Conservation (phyloP, 2,888 invertebrate genomes). For the Conomelus anceps region DNA sequence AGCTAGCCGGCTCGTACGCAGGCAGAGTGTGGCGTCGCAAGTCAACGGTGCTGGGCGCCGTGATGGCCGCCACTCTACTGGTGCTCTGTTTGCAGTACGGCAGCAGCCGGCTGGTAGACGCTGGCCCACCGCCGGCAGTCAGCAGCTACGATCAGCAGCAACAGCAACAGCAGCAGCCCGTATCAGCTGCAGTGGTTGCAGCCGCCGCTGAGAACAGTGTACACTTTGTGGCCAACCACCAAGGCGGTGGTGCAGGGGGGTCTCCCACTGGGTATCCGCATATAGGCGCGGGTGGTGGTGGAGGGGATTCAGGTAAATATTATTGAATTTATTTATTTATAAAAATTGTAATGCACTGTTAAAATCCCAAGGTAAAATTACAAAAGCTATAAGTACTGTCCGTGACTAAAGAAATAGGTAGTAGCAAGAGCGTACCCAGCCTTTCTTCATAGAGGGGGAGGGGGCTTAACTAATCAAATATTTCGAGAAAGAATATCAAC, state of each 20-base stretch:
- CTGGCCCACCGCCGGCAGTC: constrained; percentile 31
- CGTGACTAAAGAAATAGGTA: too few relatives aligned
- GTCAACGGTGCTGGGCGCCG: constrained; percentile 44
- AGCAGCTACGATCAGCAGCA: constrained; percentile 18
- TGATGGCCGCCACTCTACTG: constrained; percentile 42
- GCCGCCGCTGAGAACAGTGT: constrained; percentile 30
- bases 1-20: constrained; percentile 36
- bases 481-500: too few relatives aligned
- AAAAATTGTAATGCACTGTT: too few relatives aligned
- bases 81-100: constrained; percentile 46
- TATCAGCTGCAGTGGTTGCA: constrained; percentile 18
- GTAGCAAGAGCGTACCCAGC: too few relatives aligned
- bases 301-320: background rate
- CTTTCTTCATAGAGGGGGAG: too few relatives aligned
- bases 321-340: background rate
- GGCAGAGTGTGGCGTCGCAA: constrained; percentile 47
- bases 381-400: too few relatives aligned
- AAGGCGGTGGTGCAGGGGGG: constrained; percentile 17
- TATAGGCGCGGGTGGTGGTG: too few relatives aligned
- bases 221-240: constrained; percentile 28
- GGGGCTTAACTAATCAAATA: too few relatives aligned
- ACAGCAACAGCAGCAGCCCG: background rate
- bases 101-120: constrained; percentile 31
- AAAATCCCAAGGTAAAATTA: too few relatives aligned
- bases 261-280: constrained; percentile 10